Conservation (phyloP, 2,797 vertebrate species). For the Telmatherina bonti region DNA sequence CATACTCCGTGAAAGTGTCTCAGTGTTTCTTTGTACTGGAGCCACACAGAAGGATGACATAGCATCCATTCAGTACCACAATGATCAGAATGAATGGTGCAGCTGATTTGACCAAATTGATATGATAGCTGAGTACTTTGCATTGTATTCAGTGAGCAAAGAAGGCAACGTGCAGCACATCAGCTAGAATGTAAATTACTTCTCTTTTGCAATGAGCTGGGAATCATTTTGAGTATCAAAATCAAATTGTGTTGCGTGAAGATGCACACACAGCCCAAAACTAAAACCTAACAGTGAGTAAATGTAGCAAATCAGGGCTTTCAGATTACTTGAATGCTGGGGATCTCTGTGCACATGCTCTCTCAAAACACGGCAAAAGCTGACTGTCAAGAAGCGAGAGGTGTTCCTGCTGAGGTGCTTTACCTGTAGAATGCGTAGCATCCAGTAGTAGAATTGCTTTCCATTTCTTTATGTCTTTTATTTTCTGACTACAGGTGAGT, state of each 20-base stretch:
- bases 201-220: not conserved
- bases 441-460: slow-evolving; percentile 35
- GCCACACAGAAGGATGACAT: not conserved
- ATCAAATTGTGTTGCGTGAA: not conserved
- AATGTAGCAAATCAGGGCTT: slow-evolving; percentile 37
- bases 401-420: slow-evolving; percentile 28
- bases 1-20: too few relatives aligned
- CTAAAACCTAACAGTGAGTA: slow-evolving; percentile 6
- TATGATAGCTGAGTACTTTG: not conserved
- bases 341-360: not conserved
- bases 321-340: slow-evolving; percentile 11
- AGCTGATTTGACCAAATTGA: not conserved
- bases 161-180: not conserved
- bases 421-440: slow-evolving; percentile 33
- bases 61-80: not conserved
- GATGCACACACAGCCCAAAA: not conserved
- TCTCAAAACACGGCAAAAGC: not conserved
- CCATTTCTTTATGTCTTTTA: slow-evolving; percentile 19
- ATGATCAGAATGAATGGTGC: not conserved
- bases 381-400: not conserved
- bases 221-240: not conserved
- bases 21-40: too few relatives aligned
- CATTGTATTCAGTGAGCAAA: not conserved
- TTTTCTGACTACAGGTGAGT: slow-evolving; percentile 27
- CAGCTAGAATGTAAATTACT: not conserved